Evolutionary conservation across 2,888 invertebrate genomes (phyloP), one percentile per base, ranked within the genome.

Genomic region (Empis stercorea): DNA sequence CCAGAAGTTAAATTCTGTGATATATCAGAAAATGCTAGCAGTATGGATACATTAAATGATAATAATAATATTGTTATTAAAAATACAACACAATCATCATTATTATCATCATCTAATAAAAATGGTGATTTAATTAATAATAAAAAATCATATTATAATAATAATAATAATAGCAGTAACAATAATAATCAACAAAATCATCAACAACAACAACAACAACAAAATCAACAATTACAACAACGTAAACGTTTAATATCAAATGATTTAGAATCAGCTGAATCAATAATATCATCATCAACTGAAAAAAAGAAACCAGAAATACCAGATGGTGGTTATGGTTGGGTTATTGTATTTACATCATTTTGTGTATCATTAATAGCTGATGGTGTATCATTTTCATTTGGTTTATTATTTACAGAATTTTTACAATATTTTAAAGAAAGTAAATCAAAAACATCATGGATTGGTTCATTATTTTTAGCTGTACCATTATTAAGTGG

Each of bases 331-430:
- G 69, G 69, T 15, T 69, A 64, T 47, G 69, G 69, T 11, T 69
- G 70, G 70, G 63, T 68, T 30, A 85, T 95, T 2, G 93, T 95
- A 0, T 66, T 84, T 36, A 82, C 91, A 4, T 87, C 91, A 0
- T 79, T 95, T 54, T 64, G 89, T 38, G 81, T 92, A 48, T 91
- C 91, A 16, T 79, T 91, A 71, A 84, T 95, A 43, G 88, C 91
- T 36, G 95, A 95, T 66, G 95, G 95, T 0, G 80, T 94, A 48
- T 88, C 89, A 44, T 92, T 94, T 65, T 89, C 91, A 2, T 94
- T 94, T 64, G 96, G 95, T 1, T 72, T 94, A 15, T 74, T 95
- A 10, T 91, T 86, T 61, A 82, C 86, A 1, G 84, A 91, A 59
- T 82, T 94, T 58, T 71, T 88, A 41, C 74, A 80, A 42, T 83